Percentiles rank a stretch among this genome's conserved stretches.
phyloP scores from a whole-genome alignment of 1,140 invertebrate genomes.

The Papilio dardanus region DNA sequence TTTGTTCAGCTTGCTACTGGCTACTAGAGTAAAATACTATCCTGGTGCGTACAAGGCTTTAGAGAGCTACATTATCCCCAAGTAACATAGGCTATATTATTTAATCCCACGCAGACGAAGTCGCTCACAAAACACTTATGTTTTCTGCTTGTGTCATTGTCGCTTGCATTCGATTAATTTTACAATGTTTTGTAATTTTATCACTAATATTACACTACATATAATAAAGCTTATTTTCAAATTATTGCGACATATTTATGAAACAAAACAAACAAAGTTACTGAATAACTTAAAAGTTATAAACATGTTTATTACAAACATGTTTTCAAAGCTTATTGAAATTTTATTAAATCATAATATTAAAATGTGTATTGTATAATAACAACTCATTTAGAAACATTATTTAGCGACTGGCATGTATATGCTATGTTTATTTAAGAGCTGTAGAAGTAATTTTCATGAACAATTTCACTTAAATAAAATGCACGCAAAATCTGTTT shows the following conservation, averaged over 20 bases:
- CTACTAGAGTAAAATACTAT: too few species aligned
- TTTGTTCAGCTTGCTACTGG: too few species aligned
- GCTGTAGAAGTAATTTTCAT: neutral
- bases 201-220: too few species aligned
- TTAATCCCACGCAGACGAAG: too few species aligned
- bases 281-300: neutral
- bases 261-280: neutral
- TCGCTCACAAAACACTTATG: too few species aligned
- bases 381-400: neutral
- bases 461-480: neutral
- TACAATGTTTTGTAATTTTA: too few species aligned
- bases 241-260: neutral
- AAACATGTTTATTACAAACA: conserved; percentile 3
- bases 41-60: too few species aligned
- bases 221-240: neutral
- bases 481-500: neutral
- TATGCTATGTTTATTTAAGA: too few species aligned
- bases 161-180: too few species aligned
- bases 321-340: conserved; percentile 6
- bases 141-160: too few species aligned
- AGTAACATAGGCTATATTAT: too few species aligned
- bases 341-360: neutral
- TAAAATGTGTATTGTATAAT: neutral
- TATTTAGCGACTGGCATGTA: neutral
- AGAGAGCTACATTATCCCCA: too few species aligned